Conservation (phyloP, 2,113 vertebrate species). For the Ctenodactylus gundi region DNA sequence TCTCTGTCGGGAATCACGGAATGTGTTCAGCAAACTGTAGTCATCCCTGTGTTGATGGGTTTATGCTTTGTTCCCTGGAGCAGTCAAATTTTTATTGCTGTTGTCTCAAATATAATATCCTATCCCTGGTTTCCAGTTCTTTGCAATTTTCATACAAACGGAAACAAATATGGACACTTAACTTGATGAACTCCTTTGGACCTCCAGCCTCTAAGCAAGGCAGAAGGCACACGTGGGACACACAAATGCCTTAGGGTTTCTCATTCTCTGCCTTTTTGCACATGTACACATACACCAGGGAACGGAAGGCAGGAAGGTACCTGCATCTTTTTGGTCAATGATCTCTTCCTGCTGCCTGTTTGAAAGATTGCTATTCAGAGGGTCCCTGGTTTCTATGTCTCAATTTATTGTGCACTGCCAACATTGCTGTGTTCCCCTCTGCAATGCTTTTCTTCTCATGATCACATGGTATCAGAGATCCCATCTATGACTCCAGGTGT, state of each 20-base stretch:
- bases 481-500: not conserved
- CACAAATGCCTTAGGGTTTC: not conserved
- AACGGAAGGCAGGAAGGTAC: not conserved
- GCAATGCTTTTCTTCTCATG: not conserved
- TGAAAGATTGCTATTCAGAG: not conserved
- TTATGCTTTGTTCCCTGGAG: not conserved
- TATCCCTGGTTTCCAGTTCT: not conserved
- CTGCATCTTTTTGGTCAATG: not conserved
- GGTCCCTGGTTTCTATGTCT: not conserved
- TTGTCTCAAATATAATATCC: not conserved
- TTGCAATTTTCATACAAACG: not conserved
- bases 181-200: not conserved
- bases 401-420: not conserved
- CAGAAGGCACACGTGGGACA: too few species aligned
- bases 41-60: not conserved
- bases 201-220: not conserved
- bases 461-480: too few species aligned
- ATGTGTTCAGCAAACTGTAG: rapidly evolving
- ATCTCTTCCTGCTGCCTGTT: not conserved
- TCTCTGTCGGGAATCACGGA: too few species aligned
- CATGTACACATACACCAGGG: not conserved
- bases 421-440: not conserved
- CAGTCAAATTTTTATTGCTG: not conserved
- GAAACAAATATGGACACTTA: not conserved
- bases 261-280: too few species aligned